These are phyloP conservation scores for Darevskia mixta DNA, from an alignment of 2,797 vertebrate genomes.

Conservation along the genomic window DNA sequence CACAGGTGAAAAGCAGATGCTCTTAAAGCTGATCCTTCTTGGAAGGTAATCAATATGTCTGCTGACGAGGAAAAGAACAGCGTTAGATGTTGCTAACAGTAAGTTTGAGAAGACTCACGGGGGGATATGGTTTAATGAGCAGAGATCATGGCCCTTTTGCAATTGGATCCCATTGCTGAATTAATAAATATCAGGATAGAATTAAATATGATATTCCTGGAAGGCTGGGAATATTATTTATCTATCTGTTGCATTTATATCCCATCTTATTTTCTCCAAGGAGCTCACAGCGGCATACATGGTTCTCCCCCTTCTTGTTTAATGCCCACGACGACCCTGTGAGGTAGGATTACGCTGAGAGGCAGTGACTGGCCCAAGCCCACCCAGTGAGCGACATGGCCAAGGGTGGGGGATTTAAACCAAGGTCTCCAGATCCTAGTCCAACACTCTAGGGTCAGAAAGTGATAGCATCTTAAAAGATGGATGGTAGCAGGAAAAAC, in stretches of 20 bases:
- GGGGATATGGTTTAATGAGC: neutral
- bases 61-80: neutral
- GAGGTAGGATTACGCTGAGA: too few species aligned
- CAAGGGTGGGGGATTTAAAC: neutral
- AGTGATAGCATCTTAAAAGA: neutral
- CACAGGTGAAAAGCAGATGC: neutral
- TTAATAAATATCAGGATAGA: neutral
- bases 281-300: too few species aligned
- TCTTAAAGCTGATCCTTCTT: slow-evolving; percentile 5
- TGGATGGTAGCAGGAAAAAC: too few species aligned
- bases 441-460: too few species aligned
- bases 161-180: neutral
- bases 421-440: neutral
- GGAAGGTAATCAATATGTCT: slow-evolving; percentile 2
- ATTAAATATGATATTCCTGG: neutral
- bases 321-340: too few species aligned
- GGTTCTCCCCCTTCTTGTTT: too few species aligned
- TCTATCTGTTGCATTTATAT: too few species aligned
- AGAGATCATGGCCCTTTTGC: neutral
- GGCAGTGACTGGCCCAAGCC: neutral
- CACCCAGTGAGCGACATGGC: neutral
- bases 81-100: neutral
- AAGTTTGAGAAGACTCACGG: neutral
- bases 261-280: too few species aligned
- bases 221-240: neutral